phyloP scores from a whole-genome alignment of 2,797 vertebrate genomes.

The Chiroxiphia lanceolata region DNA sequence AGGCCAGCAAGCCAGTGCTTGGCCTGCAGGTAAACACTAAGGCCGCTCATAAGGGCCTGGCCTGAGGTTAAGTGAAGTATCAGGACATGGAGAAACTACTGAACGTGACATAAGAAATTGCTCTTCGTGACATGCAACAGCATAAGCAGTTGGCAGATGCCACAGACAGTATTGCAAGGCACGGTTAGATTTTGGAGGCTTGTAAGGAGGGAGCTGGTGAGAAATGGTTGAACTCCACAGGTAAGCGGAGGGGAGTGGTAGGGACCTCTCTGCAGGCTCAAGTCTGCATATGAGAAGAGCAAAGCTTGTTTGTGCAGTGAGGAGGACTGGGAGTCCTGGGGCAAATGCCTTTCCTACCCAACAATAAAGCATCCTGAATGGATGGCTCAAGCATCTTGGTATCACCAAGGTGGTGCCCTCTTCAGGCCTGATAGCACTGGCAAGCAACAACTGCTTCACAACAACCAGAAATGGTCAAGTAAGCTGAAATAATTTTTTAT shows the following conservation, averaged over 20 bases:
- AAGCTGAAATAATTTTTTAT: background rate
- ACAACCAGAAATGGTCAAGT: background rate
- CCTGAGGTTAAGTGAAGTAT: background rate
- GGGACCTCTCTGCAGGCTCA: background rate
- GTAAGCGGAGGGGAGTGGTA: no score
- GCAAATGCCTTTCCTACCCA: background rate
- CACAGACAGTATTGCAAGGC: background rate
- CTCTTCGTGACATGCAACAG: background rate
- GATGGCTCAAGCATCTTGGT: background rate
- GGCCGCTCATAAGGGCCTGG: background rate
- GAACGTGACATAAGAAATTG: background rate
- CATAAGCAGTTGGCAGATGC: background rate
- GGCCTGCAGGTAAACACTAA: background rate
- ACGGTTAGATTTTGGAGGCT: background rate
- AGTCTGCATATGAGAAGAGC: background rate
- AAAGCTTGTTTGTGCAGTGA: background rate
- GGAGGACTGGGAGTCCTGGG: rapidly evolving
- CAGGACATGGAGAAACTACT: background rate
- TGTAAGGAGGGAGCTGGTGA: background rate
- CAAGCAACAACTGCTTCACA: background rate
- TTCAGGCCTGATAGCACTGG: background rate
- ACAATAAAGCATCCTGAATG: background rate
- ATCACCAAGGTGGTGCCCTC: rapidly evolving
- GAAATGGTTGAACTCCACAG: background rate
- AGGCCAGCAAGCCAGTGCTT: background rate